phyloP scores from a whole-genome alignment of 2,113 vertebrate genomes.

The Tinamus guttatus region DNA sequence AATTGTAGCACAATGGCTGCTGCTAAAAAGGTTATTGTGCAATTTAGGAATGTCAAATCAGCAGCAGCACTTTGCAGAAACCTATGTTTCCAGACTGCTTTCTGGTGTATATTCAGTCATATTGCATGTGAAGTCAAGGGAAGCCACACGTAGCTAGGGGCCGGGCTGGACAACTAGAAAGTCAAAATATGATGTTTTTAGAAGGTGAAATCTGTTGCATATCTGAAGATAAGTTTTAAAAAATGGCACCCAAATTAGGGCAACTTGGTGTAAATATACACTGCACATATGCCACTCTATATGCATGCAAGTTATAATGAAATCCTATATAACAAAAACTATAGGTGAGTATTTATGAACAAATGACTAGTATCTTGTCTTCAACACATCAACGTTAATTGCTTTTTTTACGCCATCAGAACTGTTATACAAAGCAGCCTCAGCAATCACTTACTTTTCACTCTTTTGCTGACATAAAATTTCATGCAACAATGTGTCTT shows the following conservation, averaged over 20 bases:
- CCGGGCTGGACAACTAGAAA: constrained; percentile 26
- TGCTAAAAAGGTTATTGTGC: neutral
- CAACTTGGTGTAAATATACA: neutral
- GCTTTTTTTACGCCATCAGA: neutral
- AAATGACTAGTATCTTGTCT: neutral
- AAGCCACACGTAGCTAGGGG: neutral
- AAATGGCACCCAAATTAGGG: neutral
- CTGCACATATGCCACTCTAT: neutral
- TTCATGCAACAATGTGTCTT: constrained; percentile 23
- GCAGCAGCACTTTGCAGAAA: neutral
- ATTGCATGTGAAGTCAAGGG: neutral
- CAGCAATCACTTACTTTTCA: neutral
- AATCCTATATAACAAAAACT: neutral
- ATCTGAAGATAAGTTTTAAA: neutral
- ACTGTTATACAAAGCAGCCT: neutral
- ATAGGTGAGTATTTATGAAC: neutral
- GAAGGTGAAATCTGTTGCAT: neutral
- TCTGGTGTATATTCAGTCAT: neutral
- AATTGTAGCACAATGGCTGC: neutral
- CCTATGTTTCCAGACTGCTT: neutral
- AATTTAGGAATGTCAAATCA: neutral
- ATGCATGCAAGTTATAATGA: constrained; percentile 2
- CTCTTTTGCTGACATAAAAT: constrained; percentile 26
- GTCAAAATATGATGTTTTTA: constrained; percentile 8
- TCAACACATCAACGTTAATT: neutral